These are phyloP conservation scores for Dorcus hopei DNA, from an alignment of 2,888 invertebrate genomes.

Conservation along the genomic window DNA sequence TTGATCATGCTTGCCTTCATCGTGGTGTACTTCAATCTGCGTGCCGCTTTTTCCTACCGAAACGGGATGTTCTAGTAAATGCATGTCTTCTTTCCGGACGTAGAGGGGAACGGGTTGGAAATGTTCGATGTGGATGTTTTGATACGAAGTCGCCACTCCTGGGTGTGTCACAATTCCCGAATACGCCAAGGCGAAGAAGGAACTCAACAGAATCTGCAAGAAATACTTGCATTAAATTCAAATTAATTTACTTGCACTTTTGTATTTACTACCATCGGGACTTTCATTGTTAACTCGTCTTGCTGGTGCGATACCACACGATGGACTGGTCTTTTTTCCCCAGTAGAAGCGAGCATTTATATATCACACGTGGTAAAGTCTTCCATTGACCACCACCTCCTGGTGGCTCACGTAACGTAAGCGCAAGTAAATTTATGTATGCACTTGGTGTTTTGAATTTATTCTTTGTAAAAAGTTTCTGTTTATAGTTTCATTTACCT, in stretches of 20 bases:
- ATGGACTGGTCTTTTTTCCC: not conserved
- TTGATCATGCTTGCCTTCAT: conserved; percentile 34
- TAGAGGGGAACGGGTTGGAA: conserved; percentile 68
- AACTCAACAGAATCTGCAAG: not conserved
- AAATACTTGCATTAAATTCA: too few relatives aligned
- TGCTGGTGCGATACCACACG: not conserved
- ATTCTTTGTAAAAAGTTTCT: too few relatives aligned
- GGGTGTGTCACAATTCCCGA: not conserved
- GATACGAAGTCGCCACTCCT: conserved; percentile 60
- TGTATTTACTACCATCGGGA: not conserved
- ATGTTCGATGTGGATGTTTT: conserved; percentile 67
- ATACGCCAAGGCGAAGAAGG: not conserved
- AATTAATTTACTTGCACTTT: not conserved
- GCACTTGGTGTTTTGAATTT: too few relatives aligned
- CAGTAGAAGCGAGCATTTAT: not conserved
- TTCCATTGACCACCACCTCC: not conserved
- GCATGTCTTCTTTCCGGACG: conserved; percentile 64
- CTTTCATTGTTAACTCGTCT: not conserved
- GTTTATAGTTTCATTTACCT: too few relatives aligned
- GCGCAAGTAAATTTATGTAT: too few relatives aligned
- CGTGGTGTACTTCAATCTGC: conserved; percentile 35
- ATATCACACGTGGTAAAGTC: not conserved
- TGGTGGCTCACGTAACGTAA: too few relatives aligned
- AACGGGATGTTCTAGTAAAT: conserved; percentile 62
- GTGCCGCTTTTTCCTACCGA: conserved; percentile 56